Conservation (phyloP, 2,888 invertebrate genomes). For the Leptinotarsa rubiginosa region DNA sequence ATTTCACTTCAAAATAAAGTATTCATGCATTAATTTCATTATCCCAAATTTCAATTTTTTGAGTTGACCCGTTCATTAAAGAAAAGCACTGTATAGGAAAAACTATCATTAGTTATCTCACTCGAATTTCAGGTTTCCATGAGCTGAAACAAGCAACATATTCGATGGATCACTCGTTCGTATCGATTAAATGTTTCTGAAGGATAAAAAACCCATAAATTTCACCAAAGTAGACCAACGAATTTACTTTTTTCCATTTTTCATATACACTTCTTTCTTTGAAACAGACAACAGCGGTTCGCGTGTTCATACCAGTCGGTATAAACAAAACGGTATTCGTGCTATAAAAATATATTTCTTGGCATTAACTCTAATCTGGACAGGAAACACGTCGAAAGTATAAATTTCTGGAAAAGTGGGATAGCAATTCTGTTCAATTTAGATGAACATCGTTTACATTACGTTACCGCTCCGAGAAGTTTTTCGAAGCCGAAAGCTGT, state of each 20-base stretch:
- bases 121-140: too few relatives aligned
- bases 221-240: too few relatives aligned
- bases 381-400: background rate
- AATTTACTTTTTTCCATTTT: background rate
- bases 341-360: background rate
- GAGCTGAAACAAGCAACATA: too few relatives aligned
- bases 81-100: too few relatives aligned
- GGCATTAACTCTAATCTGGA: background rate
- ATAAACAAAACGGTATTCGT: background rate
- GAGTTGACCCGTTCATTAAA: too few relatives aligned
- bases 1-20: too few relatives aligned
- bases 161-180: too few relatives aligned
- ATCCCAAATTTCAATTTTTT: too few relatives aligned
- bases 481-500: background rate
- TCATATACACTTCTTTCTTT: background rate
- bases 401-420: background rate
- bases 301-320: background rate
- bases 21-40: too few relatives aligned
- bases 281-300: background rate
- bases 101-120: too few relatives aligned
- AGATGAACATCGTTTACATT: background rate
- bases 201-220: too few relatives aligned
- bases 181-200: too few relatives aligned
- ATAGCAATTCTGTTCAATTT: background rate
- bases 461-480: background rate